These are phyloP conservation scores for Gryon sp. DNA, from an alignment of 1,140 invertebrate species.

Conservation along the genomic window DNA sequence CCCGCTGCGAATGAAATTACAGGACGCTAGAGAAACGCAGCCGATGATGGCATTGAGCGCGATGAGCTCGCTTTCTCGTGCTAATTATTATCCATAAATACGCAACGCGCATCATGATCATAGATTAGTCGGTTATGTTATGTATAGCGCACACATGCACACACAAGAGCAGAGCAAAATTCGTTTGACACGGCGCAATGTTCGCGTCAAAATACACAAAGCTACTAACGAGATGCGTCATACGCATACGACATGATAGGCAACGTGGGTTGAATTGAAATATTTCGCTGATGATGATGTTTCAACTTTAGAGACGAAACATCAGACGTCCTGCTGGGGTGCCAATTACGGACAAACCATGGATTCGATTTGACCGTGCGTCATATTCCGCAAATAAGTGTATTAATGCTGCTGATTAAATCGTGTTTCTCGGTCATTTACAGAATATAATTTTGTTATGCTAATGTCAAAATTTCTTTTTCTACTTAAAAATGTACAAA, in stretches of 20 bases:
- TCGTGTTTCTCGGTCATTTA: conserved; percentile 37
- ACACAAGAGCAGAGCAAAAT: conserved; percentile 2
- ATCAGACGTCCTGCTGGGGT: conserved; percentile 45
- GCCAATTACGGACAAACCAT: conserved; percentile 50
- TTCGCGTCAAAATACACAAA: conserved; percentile 54
- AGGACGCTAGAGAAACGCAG: conserved; percentile 28
- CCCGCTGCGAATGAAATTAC: conserved; percentile 60
- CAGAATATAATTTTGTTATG: neutral
- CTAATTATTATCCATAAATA: conserved; percentile 59
- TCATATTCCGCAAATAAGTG: conserved; percentile 46
- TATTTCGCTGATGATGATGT: conserved; percentile 63
- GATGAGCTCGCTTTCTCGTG: conserved; percentile 53
- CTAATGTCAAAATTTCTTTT: no score
- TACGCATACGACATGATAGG: conserved; percentile 49
- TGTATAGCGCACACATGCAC: neutral
- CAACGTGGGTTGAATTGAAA: conserved; percentile 57
- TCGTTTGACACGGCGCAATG: conserved; percentile 32
- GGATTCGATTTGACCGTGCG: conserved; percentile 27
- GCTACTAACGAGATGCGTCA: conserved; percentile 57
- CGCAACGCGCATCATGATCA: conserved; percentile 33
- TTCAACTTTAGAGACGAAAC: conserved; percentile 54
- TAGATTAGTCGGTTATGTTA: conserved; percentile 40
- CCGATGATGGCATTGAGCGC: conserved; percentile 54
- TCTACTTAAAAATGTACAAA: neutral
- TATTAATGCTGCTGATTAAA: conserved; percentile 43